Evolutionary conservation across 2,797 vertebrate species (phyloP).

Genomic region (Sebastiscus tertius): DNA sequence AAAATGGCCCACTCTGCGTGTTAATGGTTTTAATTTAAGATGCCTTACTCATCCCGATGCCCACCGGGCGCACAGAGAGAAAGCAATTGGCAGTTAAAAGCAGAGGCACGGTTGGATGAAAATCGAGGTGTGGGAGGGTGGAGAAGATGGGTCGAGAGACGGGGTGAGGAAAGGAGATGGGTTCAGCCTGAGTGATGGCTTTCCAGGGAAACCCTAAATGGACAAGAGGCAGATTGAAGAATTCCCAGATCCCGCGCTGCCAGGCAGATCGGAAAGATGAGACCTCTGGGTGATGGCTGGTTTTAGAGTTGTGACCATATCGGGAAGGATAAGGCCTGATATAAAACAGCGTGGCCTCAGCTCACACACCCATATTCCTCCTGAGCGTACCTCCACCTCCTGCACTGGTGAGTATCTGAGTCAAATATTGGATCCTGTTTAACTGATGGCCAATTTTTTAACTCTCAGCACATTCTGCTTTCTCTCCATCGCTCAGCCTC

Average conservation of each 20-base stretch:
- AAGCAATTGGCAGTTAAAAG: neutral
- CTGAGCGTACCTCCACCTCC: slow-evolving; percentile 32
- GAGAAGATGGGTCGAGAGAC: slow-evolving; percentile 6
- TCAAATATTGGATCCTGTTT: neutral
- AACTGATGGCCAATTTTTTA: neutral
- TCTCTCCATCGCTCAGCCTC: neutral
- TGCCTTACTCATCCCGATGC: slow-evolving; percentile 27
- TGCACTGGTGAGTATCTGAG: slow-evolving; percentile 55
- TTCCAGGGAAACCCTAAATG: slow-evolving; percentile 67
- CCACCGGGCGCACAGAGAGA: neutral
- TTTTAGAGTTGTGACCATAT: slow-evolving; percentile 73
- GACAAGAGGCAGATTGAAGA: slow-evolving; percentile 54
- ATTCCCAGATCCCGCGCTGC: slow-evolving; percentile 69
- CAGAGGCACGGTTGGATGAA: neutral
- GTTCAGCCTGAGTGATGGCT: slow-evolving; percentile 17
- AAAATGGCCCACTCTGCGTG: neutral
- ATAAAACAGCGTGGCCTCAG: slow-evolving; percentile 61
- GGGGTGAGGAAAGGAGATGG: slow-evolving; percentile 25
- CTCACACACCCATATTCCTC: slow-evolving; percentile 30
- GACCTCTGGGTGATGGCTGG: slow-evolving; percentile 56
- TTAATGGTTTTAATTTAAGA: slow-evolving; percentile 26
- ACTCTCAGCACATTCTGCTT: neutral
- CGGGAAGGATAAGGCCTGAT: slow-evolving; percentile 50
- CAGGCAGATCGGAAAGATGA: slow-evolving; percentile 51
- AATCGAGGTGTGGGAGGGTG: slow-evolving; percentile 9